A percentile compares a stretch with the other conserved stretches of the same genome.
These are phyloP conservation scores for Ophiothrix spiculata DNA, from an alignment of 35 echinoderm and acorn worm genomes.

Conservation along the genomic window DNA sequence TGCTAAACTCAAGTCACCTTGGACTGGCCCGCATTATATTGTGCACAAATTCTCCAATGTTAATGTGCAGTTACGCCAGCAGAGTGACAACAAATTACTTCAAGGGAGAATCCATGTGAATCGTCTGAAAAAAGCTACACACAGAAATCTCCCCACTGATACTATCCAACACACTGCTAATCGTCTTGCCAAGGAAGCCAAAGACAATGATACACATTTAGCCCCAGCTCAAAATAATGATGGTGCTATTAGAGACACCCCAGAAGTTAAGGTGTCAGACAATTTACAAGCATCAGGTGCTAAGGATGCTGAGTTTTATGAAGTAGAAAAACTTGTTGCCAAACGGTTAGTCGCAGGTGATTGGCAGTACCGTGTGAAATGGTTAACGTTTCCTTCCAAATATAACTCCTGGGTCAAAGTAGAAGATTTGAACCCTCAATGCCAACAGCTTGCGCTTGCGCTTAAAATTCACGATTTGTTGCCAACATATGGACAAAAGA, in stretches of 20 bases:
- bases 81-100: not conserved
- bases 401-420: not conserved
- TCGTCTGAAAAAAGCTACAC: not conserved
- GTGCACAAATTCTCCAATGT: conserved; percentile 6
- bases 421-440: not conserved
- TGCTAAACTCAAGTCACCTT: not conserved
- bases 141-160: too few species aligned
- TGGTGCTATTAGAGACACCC: not conserved
- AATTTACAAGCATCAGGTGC: not conserved
- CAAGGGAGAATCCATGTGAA: not conserved
- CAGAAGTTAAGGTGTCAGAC: not conserved
- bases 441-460: not conserved
- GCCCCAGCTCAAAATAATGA: not conserved
- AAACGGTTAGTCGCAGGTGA: not conserved
- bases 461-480: too few species aligned
- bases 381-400: not conserved
- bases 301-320: not conserved
- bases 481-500: too few species aligned
- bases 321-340: not conserved
- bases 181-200: too few species aligned
- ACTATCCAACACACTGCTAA: too few species aligned
- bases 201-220: not conserved
- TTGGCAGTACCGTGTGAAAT: not conserved
- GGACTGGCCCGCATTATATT: not conserved
- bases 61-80: not conserved